Percentiles rank a stretch among this genome's conserved stretches.
Evolutionary conservation across 2,797 vertebrate species (phyloP).

Genomic region (Setipinna tenuifilis): DNA sequence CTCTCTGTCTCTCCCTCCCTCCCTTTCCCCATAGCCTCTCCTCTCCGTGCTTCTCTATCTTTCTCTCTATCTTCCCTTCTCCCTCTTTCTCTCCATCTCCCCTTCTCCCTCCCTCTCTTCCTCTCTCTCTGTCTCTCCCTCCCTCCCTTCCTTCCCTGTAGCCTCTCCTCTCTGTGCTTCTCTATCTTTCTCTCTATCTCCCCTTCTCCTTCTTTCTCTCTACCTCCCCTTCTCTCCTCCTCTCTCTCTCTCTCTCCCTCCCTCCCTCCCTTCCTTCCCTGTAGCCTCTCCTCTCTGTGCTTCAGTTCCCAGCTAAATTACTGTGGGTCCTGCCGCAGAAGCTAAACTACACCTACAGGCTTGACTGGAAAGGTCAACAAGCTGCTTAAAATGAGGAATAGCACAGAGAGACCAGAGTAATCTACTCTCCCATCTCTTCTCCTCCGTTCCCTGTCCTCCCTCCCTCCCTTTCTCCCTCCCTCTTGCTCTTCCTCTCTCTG

Average conservation of each 20-base stretch:
- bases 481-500: not conserved
- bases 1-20: slow-evolving; percentile 32
- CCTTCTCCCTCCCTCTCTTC: too few relatives aligned
- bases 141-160: too few relatives aligned
- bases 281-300: slow-evolving; percentile 51
- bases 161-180: too few relatives aligned
- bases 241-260: not conserved
- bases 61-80: too few relatives aligned
- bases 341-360: slow-evolving; percentile 74
- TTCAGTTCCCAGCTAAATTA: slow-evolving; percentile 70
- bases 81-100: too few relatives aligned
- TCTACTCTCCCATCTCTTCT: slow-evolving; percentile 64
- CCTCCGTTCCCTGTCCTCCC: slow-evolving; percentile 36
- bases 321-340: slow-evolving; percentile 67
- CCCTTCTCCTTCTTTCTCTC: not conserved
- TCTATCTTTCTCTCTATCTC: too few relatives aligned
- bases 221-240: not conserved
- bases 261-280: slow-evolving; percentile 18
- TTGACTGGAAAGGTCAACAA: slow-evolving; percentile 78
- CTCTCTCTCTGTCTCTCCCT: too few relatives aligned
- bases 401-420: slow-evolving; percentile 60
- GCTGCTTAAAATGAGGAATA: slow-evolving; percentile 80
- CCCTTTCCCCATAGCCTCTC: slow-evolving; percentile 43
- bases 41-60: slow-evolving; percentile 48
- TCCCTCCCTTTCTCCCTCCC: not conserved